Evolutionary conservation across 2,113 vertebrate genomes (phyloP).

Genomic region (Psophia crepitans): DNA sequence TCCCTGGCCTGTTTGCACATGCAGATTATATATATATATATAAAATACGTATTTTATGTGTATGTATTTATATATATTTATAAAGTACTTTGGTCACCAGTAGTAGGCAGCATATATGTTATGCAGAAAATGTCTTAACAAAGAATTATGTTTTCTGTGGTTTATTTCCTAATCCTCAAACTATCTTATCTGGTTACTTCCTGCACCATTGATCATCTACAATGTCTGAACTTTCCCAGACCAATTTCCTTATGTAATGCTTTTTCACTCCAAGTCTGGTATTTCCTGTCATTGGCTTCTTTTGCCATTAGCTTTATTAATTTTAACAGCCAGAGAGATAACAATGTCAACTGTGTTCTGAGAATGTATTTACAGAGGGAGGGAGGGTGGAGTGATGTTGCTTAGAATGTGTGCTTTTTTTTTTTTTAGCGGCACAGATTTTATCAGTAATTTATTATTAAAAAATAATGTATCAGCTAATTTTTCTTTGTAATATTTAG

Average conservation of each 20-base stretch:
- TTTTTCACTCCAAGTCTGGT: neutral
- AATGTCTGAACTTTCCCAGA: neutral
- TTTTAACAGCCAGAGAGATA: neutral
- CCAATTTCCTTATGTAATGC: neutral
- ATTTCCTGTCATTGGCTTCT: neutral
- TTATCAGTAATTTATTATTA: neutral
- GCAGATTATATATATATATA: neutral
- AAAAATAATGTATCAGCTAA: neutral
- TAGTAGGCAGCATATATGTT: neutral
- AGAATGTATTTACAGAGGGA: neutral
- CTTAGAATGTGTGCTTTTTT: neutral
- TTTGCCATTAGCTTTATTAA: neutral
- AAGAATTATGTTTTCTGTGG: neutral
- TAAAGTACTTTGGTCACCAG: neutral
- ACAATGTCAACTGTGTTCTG: neutral
- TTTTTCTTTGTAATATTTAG: conserved; percentile 45
- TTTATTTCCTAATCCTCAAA: neutral
- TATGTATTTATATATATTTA: neutral
- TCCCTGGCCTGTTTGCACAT: neutral
- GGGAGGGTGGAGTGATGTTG: neutral
- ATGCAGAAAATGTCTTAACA: neutral
- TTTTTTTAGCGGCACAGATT: neutral
- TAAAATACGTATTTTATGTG: no score
- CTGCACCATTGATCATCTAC: neutral
- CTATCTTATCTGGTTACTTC: neutral